Evolutionary conservation across 1,140 invertebrate species (phyloP).

Genomic region (Plutomurus gul): DNA sequence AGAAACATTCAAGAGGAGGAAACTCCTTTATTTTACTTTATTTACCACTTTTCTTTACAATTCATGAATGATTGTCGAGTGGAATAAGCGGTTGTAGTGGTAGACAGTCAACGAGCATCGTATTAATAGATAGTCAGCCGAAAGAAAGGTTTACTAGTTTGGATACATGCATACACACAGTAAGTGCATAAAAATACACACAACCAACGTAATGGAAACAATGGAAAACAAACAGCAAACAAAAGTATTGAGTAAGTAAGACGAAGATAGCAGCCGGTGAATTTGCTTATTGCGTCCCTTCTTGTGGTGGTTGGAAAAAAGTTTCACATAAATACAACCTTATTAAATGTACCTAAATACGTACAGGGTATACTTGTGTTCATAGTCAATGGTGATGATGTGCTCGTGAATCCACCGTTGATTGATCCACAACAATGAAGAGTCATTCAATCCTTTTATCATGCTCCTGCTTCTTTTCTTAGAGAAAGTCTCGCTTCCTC

Average conservation of each 20-base stretch:
- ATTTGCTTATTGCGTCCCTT: not conserved
- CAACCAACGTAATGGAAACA: too few species aligned
- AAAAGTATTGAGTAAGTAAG: not conserved
- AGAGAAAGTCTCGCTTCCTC: not conserved
- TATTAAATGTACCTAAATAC: too few species aligned
- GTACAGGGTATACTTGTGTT: too few species aligned
- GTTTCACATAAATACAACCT: too few species aligned
- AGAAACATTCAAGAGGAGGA: not conserved
- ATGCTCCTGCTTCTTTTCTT: not conserved
- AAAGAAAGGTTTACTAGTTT: too few species aligned
- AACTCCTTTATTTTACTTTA: not conserved
- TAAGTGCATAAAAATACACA: too few species aligned
- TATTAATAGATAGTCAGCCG: too few species aligned
- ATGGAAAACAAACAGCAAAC: not conserved
- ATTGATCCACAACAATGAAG: not conserved
- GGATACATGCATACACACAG: too few species aligned
- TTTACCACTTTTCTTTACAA: not conserved
- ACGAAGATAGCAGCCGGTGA: not conserved
- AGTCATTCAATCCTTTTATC: not conserved
- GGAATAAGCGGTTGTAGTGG: not conserved
- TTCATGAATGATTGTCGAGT: not conserved
- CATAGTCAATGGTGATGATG: too few species aligned
- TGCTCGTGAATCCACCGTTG: too few species aligned
- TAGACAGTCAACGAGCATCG: not conserved
- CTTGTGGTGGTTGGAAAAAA: not conserved